These are phyloP conservation scores for Drosophila meridiana DNA, from an alignment of 2,888 invertebrate species.

Conservation along the genomic window DNA sequence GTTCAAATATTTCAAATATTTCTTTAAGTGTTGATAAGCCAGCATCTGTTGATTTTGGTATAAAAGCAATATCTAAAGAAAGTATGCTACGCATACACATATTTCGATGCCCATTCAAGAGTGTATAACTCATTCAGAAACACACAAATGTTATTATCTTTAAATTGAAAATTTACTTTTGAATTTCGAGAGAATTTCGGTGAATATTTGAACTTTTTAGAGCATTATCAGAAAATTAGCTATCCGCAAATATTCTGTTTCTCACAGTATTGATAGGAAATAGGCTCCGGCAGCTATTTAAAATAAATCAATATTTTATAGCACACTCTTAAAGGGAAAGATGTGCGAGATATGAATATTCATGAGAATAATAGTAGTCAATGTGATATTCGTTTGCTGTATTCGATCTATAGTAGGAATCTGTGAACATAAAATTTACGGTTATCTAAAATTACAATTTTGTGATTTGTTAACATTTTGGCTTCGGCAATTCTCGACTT, in stretches of 20 bases:
- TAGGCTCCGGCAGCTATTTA: no score
- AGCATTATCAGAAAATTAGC: no score
- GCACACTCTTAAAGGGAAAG: neutral
- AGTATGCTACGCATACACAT: neutral
- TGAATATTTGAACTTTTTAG: no score
- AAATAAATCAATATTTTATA: neutral
- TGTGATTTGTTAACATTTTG: neutral
- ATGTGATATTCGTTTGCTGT: neutral
- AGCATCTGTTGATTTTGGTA: no score
- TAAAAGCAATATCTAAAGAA: no score
- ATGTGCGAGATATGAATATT: neutral
- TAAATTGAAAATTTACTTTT: neutral
- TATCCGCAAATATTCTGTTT: no score
- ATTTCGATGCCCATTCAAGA: no score
- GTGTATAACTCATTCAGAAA: neutral
- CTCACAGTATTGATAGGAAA: no score
- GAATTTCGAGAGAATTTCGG: neutral
- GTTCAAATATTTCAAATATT: neutral
- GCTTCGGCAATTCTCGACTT: neutral
- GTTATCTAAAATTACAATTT: constrained; percentile 14
- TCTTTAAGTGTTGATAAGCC: neutral
- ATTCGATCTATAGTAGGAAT: neutral
- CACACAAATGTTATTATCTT: neutral
- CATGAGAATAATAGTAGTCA: neutral
- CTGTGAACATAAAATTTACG: neutral